Conservation (phyloP, 2,797 vertebrate species). For the Anolis apletophallus region DNA sequence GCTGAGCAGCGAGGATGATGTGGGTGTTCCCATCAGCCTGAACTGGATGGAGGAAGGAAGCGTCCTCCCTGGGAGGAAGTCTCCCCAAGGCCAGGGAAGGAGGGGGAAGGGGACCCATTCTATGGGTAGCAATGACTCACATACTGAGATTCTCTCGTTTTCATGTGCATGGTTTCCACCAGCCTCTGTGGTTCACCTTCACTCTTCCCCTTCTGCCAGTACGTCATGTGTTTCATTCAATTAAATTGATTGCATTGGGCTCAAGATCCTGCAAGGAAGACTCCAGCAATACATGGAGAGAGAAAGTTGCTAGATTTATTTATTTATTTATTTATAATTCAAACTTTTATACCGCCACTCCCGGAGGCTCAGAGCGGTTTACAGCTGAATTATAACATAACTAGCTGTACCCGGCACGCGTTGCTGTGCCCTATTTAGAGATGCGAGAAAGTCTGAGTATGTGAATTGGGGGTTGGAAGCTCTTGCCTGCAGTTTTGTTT, state of each 20-base stretch:
- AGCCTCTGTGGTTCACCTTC: not conserved
- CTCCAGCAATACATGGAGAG: too few relatives aligned
- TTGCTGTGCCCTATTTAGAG: too few relatives aligned
- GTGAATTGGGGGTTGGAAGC: too few relatives aligned
- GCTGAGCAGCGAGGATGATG: not conserved
- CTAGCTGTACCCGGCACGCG: too few relatives aligned
- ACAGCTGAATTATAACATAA: too few relatives aligned
- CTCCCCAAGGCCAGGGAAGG: conserved; percentile 29
- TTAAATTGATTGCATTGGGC: not conserved
- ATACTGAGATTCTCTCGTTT: not conserved
- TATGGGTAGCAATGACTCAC: conserved; percentile 27
- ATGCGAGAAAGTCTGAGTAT: too few relatives aligned
- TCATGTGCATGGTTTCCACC: not conserved
- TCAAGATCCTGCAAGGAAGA: too few relatives aligned
- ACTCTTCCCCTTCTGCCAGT: not conserved
- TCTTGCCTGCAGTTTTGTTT: too few relatives aligned
- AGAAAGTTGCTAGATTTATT: too few relatives aligned
- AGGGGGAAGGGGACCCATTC: conserved; percentile 7
- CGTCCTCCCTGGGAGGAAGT: conserved; percentile 34
- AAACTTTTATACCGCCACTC: too few relatives aligned
- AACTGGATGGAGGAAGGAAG: conserved; percentile 38
- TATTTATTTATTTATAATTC: too few relatives aligned
- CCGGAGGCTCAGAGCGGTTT: too few relatives aligned
- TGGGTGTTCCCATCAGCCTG: conserved; percentile 37
- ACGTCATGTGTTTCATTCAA: not conserved